These are phyloP conservation scores for Platygyra sinensis DNA, from an alignment of 64 coral and sea anemone species.

Conservation along the genomic window DNA sequence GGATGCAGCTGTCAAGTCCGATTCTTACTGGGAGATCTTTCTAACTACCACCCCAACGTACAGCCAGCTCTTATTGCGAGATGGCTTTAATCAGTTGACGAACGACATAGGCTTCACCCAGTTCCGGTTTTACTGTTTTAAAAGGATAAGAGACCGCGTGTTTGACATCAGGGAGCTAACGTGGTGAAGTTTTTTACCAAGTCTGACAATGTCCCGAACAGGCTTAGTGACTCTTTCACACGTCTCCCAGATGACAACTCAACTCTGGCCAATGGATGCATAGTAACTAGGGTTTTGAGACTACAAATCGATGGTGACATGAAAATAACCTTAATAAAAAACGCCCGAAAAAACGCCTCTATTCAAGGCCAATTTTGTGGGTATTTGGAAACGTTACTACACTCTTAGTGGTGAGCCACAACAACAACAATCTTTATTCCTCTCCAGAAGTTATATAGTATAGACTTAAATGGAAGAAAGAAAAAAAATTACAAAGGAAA, in stretches of 20 bases:
- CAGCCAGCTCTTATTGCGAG: neutral
- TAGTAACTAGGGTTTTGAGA: neutral
- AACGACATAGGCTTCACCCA: constrained; percentile 64
- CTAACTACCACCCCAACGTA: neutral
- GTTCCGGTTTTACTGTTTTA: constrained; percentile 54
- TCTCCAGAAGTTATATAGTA: too few relatives aligned
- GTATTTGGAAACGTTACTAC: neutral
- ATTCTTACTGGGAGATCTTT: neutral
- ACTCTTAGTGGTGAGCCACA: neutral
- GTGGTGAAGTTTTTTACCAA: constrained; percentile 2
- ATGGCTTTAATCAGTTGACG: constrained; percentile 24
- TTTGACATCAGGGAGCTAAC: constrained; percentile 38
- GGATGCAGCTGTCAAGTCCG: neutral
- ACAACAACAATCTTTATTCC: too few relatives aligned
- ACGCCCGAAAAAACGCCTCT: too few relatives aligned
- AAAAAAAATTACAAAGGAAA: too few relatives aligned
- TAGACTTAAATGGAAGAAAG: too few relatives aligned
- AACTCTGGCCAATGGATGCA: neutral
- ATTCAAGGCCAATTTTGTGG: neutral
- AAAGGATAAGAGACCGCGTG: constrained; percentile 29
- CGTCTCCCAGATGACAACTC: constrained; percentile 47
- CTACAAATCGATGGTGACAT: constrained; percentile 1
- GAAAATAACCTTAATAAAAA: neutral
- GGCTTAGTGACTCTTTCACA: constrained; percentile 23
- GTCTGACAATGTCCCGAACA: constrained; percentile 1